These are phyloP conservation scores for Spodoptera littoralis DNA, from an alignment of 2,888 invertebrate species.

Conservation along the genomic window DNA sequence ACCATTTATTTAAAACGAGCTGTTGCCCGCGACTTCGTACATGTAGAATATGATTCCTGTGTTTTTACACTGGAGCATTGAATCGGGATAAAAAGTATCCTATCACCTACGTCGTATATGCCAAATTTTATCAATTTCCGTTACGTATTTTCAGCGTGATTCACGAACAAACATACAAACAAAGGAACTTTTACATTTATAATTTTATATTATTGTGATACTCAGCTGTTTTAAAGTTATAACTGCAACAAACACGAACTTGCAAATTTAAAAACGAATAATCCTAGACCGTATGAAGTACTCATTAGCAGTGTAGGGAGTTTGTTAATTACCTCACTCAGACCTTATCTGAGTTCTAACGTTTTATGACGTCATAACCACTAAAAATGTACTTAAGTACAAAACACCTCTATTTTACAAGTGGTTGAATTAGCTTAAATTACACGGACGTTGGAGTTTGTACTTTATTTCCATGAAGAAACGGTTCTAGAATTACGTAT, in stretches of 20 bases:
- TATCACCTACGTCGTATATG: too few relatives aligned
- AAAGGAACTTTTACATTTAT: too few relatives aligned
- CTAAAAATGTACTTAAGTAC: constrained; percentile 42
- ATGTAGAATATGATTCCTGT: too few relatives aligned
- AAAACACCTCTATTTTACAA: constrained; percentile 37
- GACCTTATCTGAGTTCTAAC: constrained; percentile 36
- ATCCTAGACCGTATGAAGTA: constrained; percentile 20
- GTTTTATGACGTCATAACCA: constrained; percentile 39
- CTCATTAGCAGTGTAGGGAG: constrained; percentile 34
- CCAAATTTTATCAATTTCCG: too few relatives aligned
- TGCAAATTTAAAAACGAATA: constrained; percentile 5
- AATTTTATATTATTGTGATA: too few relatives aligned
- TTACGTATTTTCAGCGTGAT: too few relatives aligned
- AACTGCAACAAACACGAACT: constrained; percentile 2
- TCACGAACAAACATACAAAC: too few relatives aligned
- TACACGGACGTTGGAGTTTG: constrained; percentile 11
- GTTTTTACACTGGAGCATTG: too few relatives aligned
- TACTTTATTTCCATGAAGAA: constrained; percentile 30
- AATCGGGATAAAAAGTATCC: too few relatives aligned
- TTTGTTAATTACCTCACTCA: constrained; percentile 42
- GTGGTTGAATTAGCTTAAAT: constrained; percentile 31
- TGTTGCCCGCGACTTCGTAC: too few relatives aligned
- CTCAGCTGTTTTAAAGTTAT: too few relatives aligned
- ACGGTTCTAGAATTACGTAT: constrained; percentile 34
- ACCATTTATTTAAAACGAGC: too few relatives aligned